Percentiles rank a stretch among this genome's conserved stretches.
Conservation (phyloP, 2,113 vertebrate species). For the Entomyzon cyanotis region DNA sequence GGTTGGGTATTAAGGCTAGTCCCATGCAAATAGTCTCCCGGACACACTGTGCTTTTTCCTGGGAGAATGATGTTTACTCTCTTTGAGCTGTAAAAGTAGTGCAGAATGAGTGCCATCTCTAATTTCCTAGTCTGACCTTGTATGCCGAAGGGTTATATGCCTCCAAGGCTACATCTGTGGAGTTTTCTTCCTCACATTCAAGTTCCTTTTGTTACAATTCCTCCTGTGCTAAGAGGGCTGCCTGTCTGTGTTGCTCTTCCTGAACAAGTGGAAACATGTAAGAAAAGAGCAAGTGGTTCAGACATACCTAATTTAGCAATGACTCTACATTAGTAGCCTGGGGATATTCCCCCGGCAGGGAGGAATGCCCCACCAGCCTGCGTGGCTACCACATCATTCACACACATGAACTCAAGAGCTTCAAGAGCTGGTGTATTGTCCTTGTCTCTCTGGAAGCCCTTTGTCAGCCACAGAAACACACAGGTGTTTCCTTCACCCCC, state of each 20-base stretch:
- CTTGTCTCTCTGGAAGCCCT: neutral
- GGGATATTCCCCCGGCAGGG: neutral
- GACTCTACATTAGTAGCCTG: neutral
- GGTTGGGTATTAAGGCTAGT: neutral
- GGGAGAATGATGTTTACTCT: neutral
- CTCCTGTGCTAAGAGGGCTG: neutral
- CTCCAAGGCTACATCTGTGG: neutral
- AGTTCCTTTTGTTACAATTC: neutral
- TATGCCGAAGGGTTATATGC: neutral
- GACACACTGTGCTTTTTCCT: neutral
- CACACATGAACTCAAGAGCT: neutral
- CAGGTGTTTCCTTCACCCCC: conserved; percentile 32
- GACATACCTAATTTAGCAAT: neutral
- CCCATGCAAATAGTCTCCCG: neutral
- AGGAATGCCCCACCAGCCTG: neutral
- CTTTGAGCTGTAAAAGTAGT: neutral
- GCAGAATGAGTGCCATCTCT: neutral
- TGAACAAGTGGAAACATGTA: neutral
- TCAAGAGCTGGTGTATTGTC: neutral
- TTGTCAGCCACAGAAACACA: neutral
- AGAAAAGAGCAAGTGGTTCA: neutral
- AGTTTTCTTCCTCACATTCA: neutral
- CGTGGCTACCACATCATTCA: neutral
- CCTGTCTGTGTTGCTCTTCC: neutral
- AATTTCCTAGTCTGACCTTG: neutral